Percentiles rank a stretch among this genome's conserved stretches.
Conservation (phyloP, 1,140 invertebrate species). For the Listronotus oregonensis region DNA sequence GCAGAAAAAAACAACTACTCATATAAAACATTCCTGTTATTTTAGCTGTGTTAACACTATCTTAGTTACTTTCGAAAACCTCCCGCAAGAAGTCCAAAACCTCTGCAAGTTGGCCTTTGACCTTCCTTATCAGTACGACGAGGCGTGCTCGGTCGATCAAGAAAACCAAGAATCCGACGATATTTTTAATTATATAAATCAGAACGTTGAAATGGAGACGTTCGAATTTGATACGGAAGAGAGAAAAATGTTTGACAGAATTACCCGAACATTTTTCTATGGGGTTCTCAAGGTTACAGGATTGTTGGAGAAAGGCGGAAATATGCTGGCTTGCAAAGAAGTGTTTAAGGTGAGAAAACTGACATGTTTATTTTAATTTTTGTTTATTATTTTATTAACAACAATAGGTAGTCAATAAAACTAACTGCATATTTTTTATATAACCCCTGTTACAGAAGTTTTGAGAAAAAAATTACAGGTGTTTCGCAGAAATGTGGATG, state of each 20-base stretch:
- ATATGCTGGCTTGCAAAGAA: slow-evolving; percentile 42
- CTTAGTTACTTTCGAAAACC: slow-evolving; percentile 37
- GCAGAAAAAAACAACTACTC: no score
- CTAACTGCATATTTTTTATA: no score
- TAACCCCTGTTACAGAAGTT: no score
- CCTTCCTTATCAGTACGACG: slow-evolving; percentile 48
- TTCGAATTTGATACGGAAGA: slow-evolving; percentile 53
- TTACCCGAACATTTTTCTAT: slow-evolving; percentile 61
- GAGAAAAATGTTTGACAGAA: slow-evolving; percentile 58
- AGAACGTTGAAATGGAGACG: slow-evolving; percentile 54
- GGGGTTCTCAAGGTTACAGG: slow-evolving; percentile 63
- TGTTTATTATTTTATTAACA: background rate
- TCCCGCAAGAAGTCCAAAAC: slow-evolving; percentile 37
- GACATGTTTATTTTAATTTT: no score
- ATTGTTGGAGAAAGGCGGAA: slow-evolving; percentile 42
- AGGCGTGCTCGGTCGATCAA: slow-evolving; percentile 46
- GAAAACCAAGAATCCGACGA: slow-evolving; percentile 29
- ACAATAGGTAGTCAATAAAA: no score
- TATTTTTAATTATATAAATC: slow-evolving; percentile 50
- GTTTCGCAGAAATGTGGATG: no score
- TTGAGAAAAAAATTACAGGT: no score
- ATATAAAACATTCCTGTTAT: background rate
- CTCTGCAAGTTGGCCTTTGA: slow-evolving; percentile 46
- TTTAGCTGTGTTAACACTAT: slow-evolving; percentile 30
- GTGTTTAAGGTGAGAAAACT: slow-evolving; percentile 42